Conservation (phyloP, 2,888 invertebrate genomes). For the Lissonota sp. region DNA sequence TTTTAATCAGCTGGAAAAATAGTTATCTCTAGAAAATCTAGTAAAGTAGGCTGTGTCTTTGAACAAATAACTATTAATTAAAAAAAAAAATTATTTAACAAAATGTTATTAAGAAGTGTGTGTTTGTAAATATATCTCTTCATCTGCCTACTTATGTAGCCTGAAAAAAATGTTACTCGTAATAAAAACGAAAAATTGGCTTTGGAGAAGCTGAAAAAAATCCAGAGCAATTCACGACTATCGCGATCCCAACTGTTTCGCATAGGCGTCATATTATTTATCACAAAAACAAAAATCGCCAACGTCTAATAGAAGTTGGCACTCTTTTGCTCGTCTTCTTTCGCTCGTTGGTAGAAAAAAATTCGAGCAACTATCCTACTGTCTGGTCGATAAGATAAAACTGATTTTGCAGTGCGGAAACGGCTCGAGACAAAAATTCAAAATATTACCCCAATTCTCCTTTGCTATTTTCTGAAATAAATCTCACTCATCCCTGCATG, state of each 20-base stretch:
- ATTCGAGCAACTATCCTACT: slow-evolving; percentile 80
- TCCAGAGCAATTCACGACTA: slow-evolving; percentile 26
- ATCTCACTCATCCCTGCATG: neutral
- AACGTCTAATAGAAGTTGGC: slow-evolving; percentile 78
- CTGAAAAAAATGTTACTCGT: slow-evolving; percentile 49
- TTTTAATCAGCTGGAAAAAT: slow-evolving; percentile 35
- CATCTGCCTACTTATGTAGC: slow-evolving; percentile 65
- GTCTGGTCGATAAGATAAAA: slow-evolving; percentile 66
- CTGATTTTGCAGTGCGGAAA: slow-evolving; percentile 79
- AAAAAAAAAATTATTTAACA: neutral
- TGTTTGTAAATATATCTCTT: slow-evolving; percentile 60
- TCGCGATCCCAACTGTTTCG: slow-evolving; percentile 26
- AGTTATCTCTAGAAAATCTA: slow-evolving; percentile 48
- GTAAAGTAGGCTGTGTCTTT: slow-evolving; percentile 62
- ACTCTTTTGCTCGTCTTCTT: slow-evolving; percentile 71
- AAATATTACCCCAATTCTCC: neutral
- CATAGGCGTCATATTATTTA: neutral
- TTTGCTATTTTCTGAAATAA: neutral
- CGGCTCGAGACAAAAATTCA: slow-evolving; percentile 75
- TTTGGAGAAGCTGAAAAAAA: slow-evolving; percentile 22
- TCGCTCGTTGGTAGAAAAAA: slow-evolving; percentile 82
- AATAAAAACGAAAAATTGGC: slow-evolving; percentile 53
- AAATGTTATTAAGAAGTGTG: slow-evolving; percentile 3
- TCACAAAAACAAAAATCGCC: slow-evolving; percentile 48
- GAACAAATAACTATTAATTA: slow-evolving; percentile 37